Evolutionary conservation across 64 coral and sea anemone genomes (phyloP), one percentile per base, ranked within the genome.

Genomic region (Stylophora pistillata): DNA sequence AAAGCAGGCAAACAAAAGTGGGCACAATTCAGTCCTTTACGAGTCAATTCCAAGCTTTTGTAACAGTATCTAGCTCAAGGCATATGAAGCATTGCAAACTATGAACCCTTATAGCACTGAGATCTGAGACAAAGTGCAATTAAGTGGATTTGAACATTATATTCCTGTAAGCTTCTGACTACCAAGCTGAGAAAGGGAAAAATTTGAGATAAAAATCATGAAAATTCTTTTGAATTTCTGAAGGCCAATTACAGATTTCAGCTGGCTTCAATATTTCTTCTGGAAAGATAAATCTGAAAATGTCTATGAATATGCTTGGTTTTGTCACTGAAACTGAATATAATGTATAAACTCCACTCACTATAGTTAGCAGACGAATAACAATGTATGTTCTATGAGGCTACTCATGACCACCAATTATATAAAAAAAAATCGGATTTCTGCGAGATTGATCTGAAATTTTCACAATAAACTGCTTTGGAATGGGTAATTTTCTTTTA

Each of bases 141-240:
- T 26, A 68, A 26, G 69, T 23, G 80, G 80, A 70, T 20, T 68
- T 47, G 15, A 70, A 84, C 80, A 70, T 54, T 84, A 13, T 53
- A 69, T 64, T 68, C 26, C 16, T 84, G 66, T 84, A 26, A 69
- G 23, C 30, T 53, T 53, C 41, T 33, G 47, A 82, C 57, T 15
- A 53, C 80, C 73, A 68, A 84, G 60, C 58, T 15, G 25, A 9
- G 15, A 82, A 41, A 59, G 15, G 53, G 26, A 18, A 32, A 37
- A 60, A 18, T 0, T 7, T 82, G 16, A n/a, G 17, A 31, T 9
- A 34, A 13, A 54, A 57, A n/a, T n/a, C n/a, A n/a, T n/a, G n/a
- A n/a, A n/a, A n/a, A n/a, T n/a, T n/a, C n/a, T n/a, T n/a, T 21
- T 10, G 61, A 15, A 64, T 0, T 6, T 64, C 7, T 64, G 17